Percentiles rank a stretch among this genome's conserved stretches.
phyloP scores from a whole-genome alignment of 92 coral and sea anemone species.

The Epizoanthus fatuus region DNA sequence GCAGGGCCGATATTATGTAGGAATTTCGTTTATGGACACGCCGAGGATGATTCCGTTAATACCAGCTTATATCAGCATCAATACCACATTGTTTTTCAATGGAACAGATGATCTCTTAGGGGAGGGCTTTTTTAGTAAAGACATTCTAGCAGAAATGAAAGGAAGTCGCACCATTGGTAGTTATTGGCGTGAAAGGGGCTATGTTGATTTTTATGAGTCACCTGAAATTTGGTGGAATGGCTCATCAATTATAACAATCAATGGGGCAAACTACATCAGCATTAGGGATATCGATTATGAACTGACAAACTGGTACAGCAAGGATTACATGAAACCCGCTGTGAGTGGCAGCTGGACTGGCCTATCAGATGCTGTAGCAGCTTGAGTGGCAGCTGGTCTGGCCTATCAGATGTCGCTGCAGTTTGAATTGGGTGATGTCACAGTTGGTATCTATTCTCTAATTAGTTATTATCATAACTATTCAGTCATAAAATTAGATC shows the following conservation, averaged over 20 bases:
- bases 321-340: slow-evolving; percentile 52
- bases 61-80: slow-evolving; percentile 62
- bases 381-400: slow-evolving; percentile 51
- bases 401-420: slow-evolving; percentile 55
- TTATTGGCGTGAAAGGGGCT: slow-evolving; percentile 66
- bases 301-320: slow-evolving; percentile 75
- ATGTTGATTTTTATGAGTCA: slow-evolving; percentile 64
- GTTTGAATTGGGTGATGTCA: slow-evolving; percentile 18
- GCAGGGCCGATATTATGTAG: slow-evolving; percentile 18
- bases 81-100: slow-evolving; percentile 60
- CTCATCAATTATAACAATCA: slow-evolving; percentile 57
- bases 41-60: slow-evolving; percentile 57
- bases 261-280: slow-evolving; percentile 57
- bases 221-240: slow-evolving; percentile 72
- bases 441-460: too few relatives aligned
- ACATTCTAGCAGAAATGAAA: slow-evolving; percentile 38
- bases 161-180: slow-evolving; percentile 31
- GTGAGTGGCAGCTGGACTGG: slow-evolving; percentile 63
- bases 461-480: too few relatives aligned
- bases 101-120: slow-evolving; percentile 75
- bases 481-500: too few relatives aligned
- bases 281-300: slow-evolving; percentile 65
- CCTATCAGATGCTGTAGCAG: slow-evolving; percentile 51
- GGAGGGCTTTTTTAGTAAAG: slow-evolving; percentile 65
- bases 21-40: slow-evolving; percentile 48